phyloP scores from a whole-genome alignment of 2,888 invertebrate genomes.

The Acanthosepion esculentum region DNA sequence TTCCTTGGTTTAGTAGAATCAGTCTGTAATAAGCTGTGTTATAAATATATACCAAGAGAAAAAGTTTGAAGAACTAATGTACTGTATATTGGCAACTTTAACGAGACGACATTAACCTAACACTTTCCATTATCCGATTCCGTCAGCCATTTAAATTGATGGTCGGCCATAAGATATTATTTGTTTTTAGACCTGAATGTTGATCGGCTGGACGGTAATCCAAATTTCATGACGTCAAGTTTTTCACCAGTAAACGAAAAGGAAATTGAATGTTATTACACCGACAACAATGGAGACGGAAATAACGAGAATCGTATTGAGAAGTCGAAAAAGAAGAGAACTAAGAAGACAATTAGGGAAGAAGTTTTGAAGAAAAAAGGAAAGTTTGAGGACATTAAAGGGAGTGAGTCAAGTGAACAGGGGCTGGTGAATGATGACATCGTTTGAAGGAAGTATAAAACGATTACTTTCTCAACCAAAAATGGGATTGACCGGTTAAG shows the following conservation, averaged over 20 bases:
- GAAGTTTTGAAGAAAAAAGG: background rate
- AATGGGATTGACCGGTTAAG: too few species aligned
- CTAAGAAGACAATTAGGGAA: background rate
- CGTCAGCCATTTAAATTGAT: background rate
- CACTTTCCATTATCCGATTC: background rate
- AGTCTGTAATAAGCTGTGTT: background rate
- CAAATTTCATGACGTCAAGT: constrained; percentile 4
- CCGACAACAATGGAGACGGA: background rate
- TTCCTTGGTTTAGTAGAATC: background rate
- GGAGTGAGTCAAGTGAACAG: background rate
- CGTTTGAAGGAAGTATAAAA: too few species aligned
- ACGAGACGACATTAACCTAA: background rate
- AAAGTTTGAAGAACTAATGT: background rate
- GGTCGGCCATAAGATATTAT: background rate
- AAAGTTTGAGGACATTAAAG: background rate
- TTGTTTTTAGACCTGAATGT: background rate
- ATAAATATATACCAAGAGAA: background rate
- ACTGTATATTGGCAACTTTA: background rate
- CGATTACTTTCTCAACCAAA: too few species aligned
- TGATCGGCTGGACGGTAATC: background rate
- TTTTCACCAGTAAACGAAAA: background rate
- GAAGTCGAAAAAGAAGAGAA: background rate
- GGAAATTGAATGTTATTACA: background rate
- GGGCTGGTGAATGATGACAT: too few species aligned
- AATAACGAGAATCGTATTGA: background rate